Evolutionary conservation across 1,140 invertebrate genomes (phyloP).

Genomic region (Caerostris extrusa): DNA sequence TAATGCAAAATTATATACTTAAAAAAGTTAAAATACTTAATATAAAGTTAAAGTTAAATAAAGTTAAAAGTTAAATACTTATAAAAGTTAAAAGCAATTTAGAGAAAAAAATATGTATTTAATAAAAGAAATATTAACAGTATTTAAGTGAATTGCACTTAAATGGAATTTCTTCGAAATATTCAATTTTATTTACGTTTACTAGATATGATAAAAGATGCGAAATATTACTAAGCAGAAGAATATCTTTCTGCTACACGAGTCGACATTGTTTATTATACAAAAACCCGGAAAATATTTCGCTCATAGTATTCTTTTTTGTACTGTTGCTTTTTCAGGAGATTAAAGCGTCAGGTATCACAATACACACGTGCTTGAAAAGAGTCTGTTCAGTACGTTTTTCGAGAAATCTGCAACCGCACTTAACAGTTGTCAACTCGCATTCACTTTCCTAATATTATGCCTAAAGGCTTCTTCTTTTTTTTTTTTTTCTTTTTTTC

Average conservation of each 20-base stretch:
- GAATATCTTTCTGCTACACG: neutral
- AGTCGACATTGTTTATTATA: neutral
- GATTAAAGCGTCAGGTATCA: neutral
- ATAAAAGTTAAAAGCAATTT: too few relatives aligned
- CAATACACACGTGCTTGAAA: neutral
- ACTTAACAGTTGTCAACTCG: neutral
- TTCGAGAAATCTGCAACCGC: neutral
- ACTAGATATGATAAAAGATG: neutral
- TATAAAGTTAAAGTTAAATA: too few relatives aligned
- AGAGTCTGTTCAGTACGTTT: neutral
- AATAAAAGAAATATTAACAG: too few relatives aligned
- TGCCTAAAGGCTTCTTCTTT: neutral
- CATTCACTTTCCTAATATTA: neutral
- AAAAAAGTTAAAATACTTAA: too few relatives aligned
- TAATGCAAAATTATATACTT: too few relatives aligned
- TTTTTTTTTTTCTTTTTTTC: neutral
- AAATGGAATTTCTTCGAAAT: too few relatives aligned
- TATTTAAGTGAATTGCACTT: too few relatives aligned
- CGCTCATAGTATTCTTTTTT: neutral
- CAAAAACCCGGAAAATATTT: neutral
- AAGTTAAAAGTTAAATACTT: too few relatives aligned
- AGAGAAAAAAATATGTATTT: too few relatives aligned
- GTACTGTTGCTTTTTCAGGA: neutral
- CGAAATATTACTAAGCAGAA: neutral
- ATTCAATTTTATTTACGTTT: too few relatives aligned